These are phyloP conservation scores for Malthinus flaveolus DNA, from an alignment of 2,888 invertebrate genomes.

Conservation along the genomic window DNA sequence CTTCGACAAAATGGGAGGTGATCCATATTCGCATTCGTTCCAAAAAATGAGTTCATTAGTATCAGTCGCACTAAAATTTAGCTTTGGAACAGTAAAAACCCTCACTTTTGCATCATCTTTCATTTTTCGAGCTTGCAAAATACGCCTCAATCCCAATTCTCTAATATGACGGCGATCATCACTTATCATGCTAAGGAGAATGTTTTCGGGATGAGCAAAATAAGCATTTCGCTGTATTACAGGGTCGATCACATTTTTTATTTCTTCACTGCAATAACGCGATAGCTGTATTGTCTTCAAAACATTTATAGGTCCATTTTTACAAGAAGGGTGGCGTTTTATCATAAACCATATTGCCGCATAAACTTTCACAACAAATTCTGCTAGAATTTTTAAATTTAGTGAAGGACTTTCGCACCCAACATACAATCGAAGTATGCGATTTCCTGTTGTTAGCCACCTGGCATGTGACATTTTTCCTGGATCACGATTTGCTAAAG, in stretches of 20 bases:
- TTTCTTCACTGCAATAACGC: too few species aligned
- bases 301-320: too few species aligned
- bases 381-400: conserved; percentile 15
- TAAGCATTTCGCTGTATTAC: conserved; percentile 34
- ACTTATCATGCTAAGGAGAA: conserved; percentile 36
- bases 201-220: conserved; percentile 41
- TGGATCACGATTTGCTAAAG: too few species aligned
- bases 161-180: conserved; percentile 34
- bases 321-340: conserved; percentile 14
- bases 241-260: too few species aligned
- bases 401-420: too few species aligned
- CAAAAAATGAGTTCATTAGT: too few species aligned
- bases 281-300: too few species aligned
- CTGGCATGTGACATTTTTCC: too few species aligned
- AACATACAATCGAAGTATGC: too few species aligned
- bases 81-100: conserved; percentile 1
- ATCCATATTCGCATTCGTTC: too few species aligned
- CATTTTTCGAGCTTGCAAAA: conserved; percentile 32
- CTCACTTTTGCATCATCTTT: not conserved
- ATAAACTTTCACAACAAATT: conserved; percentile 32
- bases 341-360: conserved; percentile 33
- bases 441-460: too few species aligned
- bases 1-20: too few species aligned
- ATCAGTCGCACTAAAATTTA: conserved; percentile 14
- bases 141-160: conserved; percentile 35